Evolutionary conservation across 2,113 vertebrate genomes (phyloP), one percentile per base, ranked within the genome.

Genomic region (cat (Felis catus)): DNA sequence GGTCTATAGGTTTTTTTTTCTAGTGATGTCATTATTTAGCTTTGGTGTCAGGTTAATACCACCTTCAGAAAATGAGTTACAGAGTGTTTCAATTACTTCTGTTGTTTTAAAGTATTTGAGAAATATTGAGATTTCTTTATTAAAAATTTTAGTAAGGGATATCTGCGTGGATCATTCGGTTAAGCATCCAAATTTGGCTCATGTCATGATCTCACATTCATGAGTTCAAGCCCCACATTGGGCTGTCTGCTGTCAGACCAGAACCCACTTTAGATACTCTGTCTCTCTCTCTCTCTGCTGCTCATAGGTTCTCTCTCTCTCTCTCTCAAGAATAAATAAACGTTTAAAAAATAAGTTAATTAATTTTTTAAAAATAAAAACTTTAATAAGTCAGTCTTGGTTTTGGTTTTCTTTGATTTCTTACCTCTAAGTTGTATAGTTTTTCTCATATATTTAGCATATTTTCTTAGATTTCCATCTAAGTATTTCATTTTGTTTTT

Each of bases 191-290:
- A 18, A 9, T 21, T 71, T 8, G 19, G 68, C n/a, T 71, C 68
- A 71, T n/a, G 68, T 71, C 68, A 36, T 71, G 68, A 71, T 71
- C n/a, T n/a, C n/a, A 71, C n/a, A 18, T 19, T 71, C 68, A 18
- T 71, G 68, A 19, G 19, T 36, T 36, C 0, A 9, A 71, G 33
- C n/a, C n/a, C 19, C 8, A 3, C 21, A 4, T 11, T 15, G 1
- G 18, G 68, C n/a, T 71, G n/a, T n/a, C 68, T 71, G n/a, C n/a
- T 71, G 15, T 53, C 18, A 71, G n/a, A 0, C 0, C 18, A 19
- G 68, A 71, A 18, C 8, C 18, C 36, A n/a, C n/a, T 71, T 71
- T 4, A 14, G 53, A 53, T 53, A 53, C 53, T 15, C 53, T 53
- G 53, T 53, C 68, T 71, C 33, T 15, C n/a, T 71, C 68, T 70